phyloP scores from a whole-genome alignment of 2,888 invertebrate species.

The Bursaphelenchus okinawaensis region DNA sequence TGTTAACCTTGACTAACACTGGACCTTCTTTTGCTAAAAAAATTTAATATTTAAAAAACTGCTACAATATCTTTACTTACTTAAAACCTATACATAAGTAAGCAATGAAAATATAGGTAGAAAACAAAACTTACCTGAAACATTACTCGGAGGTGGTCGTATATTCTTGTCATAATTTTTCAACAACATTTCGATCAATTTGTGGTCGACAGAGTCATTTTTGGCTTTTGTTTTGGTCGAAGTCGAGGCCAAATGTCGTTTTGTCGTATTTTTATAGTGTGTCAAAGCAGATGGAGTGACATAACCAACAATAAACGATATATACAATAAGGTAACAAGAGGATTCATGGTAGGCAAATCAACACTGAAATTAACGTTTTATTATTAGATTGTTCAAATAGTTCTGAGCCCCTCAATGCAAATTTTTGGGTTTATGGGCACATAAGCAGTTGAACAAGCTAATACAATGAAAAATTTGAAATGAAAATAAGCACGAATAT shows the following conservation, averaged over 20 bases:
- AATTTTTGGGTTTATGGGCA: too few relatives aligned
- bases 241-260: not conserved
- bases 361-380: too few relatives aligned
- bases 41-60: constrained; percentile 1
- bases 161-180: constrained; percentile 49
- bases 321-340: too few relatives aligned
- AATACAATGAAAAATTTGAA: too few relatives aligned
- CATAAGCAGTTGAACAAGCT: too few relatives aligned
- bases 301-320: too few relatives aligned
- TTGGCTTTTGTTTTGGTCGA: not conserved
- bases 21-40: constrained; percentile 67
- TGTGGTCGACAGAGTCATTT: not conserved
- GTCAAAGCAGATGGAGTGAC: not conserved
- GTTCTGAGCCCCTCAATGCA: too few relatives aligned
- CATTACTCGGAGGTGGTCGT: constrained; percentile 46
- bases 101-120: not conserved
- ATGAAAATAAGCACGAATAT: too few relatives aligned
- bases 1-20: constrained; percentile 91
- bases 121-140: constrained; percentile 29
- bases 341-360: too few relatives aligned
- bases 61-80: not conserved
- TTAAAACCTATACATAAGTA: not conserved
- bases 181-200: constrained; percentile 32
- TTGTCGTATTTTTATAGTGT: not conserved
- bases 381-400: too few relatives aligned